Conservation (phyloP, 2,888 invertebrate genomes). For the Fragum sueziense region DNA sequence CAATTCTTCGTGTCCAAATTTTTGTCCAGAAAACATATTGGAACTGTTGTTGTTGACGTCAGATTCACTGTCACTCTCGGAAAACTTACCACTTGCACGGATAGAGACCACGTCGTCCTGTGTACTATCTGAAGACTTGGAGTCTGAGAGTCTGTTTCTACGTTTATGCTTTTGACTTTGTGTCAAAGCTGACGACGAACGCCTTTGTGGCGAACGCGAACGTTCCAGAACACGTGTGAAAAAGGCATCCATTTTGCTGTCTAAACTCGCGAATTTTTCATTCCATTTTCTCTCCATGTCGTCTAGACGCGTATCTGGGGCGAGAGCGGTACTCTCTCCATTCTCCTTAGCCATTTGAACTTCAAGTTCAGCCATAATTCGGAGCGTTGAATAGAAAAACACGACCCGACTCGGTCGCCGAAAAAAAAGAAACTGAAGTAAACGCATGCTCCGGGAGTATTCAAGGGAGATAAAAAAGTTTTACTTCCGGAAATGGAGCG, state of each 20-base stretch:
- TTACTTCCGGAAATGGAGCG: constrained; percentile 1
- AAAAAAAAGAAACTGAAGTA: neutral
- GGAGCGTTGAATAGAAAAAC: constrained; percentile 1
- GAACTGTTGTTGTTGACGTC: neutral
- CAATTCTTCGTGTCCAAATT: neutral
- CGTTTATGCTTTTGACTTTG: neutral
- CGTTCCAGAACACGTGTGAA: no score
- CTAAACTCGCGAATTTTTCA: neutral
- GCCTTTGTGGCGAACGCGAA: constrained; percentile 3
- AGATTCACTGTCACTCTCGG: neutral
- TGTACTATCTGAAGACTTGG: neutral
- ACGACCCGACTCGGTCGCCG: constrained; percentile 9
- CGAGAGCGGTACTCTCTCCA: neutral
- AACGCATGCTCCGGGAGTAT: no score
- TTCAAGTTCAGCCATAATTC: neutral
- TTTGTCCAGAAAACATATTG: neutral
- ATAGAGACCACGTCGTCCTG: no score
- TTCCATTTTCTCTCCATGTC: neutral
- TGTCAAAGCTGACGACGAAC: neutral
- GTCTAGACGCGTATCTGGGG: neutral
- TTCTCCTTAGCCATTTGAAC: neutral
- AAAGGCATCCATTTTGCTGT: neutral
- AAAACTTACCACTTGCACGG: neutral
- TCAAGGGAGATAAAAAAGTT: no score
- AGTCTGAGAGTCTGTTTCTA: neutral